Evolutionary conservation across 2,113 vertebrate genomes (phyloP), one percentile per base, ranked within the genome.

Genomic region (Sinocyclocheilus grahami): DNA sequence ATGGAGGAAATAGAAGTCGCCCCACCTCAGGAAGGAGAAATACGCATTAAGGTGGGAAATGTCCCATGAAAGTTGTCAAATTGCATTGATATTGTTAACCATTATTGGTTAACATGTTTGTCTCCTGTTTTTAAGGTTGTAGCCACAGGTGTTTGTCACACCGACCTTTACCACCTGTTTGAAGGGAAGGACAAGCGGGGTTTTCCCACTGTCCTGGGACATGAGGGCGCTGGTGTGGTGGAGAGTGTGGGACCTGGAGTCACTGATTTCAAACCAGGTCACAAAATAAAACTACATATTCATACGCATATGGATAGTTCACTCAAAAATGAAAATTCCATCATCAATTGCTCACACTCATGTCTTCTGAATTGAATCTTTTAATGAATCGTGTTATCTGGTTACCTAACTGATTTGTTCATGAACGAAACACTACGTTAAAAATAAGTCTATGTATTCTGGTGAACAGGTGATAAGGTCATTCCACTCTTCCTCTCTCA

Each of bases 1-100:
- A 95, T 96, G 1, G 97, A 98, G 71, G 95, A 97, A 60, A 94
- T 97, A 5, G 95, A 97, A 91, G 96, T 98, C 18, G 95, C 95
- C 1, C 96, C 96, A 1, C 96, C 96, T 3, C 94, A 97, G 85
- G 90, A 92, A 11, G 92, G 96, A 37, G 96, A 98, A 94, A 89
- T 98, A 85, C 94, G 94, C 4, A 95, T 97, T 85, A 97, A 97
- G 95, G 96, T 98, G 3, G 2, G 7, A 69, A 74, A 55, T 67
- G 30, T 55, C 22, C 12, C 12, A 24, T 20, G 48, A 22, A 69
- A 16, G 46, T 7, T 39, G 24, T 55, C 6, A 42, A 83, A 24
- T 24, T 2, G 20, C 5, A 7, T 2, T 79, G 60, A 33, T 53
- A 53, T 18, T 4, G 9, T 71, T 37, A 53, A 71, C 27, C 7